Conservation (phyloP, 2,888 invertebrate species). For the Apotomis turbidana region DNA sequence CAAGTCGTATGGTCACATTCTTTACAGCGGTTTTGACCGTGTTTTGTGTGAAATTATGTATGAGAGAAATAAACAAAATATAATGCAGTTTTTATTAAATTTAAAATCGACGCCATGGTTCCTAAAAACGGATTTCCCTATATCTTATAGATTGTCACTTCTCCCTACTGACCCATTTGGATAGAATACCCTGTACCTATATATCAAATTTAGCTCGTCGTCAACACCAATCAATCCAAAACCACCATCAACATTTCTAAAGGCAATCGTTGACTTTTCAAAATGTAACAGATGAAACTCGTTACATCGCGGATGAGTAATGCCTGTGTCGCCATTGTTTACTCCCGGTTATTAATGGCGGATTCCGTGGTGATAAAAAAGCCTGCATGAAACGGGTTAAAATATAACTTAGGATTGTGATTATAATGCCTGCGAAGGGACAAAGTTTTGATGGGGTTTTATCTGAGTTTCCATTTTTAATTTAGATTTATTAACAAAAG, state of each 20-base stretch:
- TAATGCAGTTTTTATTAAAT: too few relatives aligned
- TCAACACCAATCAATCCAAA: neutral
- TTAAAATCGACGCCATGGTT: too few relatives aligned
- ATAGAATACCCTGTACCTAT: too few relatives aligned
- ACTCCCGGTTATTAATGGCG: constrained; percentile 52
- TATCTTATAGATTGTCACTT: too few relatives aligned
- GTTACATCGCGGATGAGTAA: constrained; percentile 53
- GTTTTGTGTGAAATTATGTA: too few relatives aligned
- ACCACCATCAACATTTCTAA: neutral
- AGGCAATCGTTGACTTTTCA: constrained; percentile 40
- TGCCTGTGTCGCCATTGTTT: constrained; percentile 52
- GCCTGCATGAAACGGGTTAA: constrained; percentile 5
- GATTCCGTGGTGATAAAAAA: constrained; percentile 34
- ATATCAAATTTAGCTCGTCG: neutral
- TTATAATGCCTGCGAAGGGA: neutral
- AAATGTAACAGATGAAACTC: constrained; percentile 46
- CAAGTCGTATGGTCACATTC: too few relatives aligned
- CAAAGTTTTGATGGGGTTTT: neutral
- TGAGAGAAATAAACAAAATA: too few relatives aligned
- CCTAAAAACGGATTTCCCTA: too few relatives aligned
- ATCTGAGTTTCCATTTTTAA: neutral
- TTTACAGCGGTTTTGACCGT: too few relatives aligned
- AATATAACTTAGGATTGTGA: neutral
- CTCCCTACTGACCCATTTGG: too few relatives aligned
- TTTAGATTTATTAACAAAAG: too few relatives aligned